Conservation (phyloP, 2,113 vertebrate genomes). For the Onychorhynchus coronatus region DNA sequence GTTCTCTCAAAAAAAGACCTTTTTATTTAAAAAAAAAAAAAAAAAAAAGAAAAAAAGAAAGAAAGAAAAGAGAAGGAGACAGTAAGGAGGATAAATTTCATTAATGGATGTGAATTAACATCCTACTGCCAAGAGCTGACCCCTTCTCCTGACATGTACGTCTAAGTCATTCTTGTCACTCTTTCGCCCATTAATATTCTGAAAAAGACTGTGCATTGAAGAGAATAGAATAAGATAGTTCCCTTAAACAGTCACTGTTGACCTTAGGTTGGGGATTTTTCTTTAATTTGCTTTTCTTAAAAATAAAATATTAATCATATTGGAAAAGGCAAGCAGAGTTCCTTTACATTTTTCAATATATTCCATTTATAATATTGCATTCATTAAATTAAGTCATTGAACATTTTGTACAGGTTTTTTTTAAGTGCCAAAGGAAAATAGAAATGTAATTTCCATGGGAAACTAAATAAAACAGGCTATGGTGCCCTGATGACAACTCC, state of each 20-base stretch:
- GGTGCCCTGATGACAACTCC: conserved; percentile 58
- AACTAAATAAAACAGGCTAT: conserved; percentile 66
- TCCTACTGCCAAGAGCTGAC: conserved; percentile 88
- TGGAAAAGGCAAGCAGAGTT: conserved; percentile 81
- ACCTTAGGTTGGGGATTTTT: conserved; percentile 86
- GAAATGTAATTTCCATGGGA: conserved; percentile 74
- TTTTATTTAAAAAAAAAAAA: conserved; percentile 74
- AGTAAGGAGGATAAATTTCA: conserved; percentile 87
- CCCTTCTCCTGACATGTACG: conserved; percentile 87
- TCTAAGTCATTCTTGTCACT: conserved; percentile 90
- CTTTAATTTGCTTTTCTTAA: conserved; percentile 93
- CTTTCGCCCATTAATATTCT: conserved; percentile 88
- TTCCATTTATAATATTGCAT: conserved; percentile 78
- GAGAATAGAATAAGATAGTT: conserved; percentile 85
- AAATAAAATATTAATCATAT: conserved; percentile 95
- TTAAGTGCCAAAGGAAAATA: conserved; percentile 76
- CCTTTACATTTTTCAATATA: conserved; percentile 80
- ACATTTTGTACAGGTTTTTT: conserved; percentile 65
- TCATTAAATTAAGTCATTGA: conserved; percentile 80
- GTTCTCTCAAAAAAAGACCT: conserved; percentile 74
- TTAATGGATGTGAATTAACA: conserved; percentile 94
- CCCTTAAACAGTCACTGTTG: conserved; percentile 90
- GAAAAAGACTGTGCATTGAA: conserved; percentile 79
- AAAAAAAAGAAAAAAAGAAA: conserved; percentile 55
- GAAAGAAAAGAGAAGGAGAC: conserved; percentile 72